These are phyloP conservation scores for Nysson spinosus DNA, from an alignment of 2,888 invertebrate species.

Conservation along the genomic window DNA sequence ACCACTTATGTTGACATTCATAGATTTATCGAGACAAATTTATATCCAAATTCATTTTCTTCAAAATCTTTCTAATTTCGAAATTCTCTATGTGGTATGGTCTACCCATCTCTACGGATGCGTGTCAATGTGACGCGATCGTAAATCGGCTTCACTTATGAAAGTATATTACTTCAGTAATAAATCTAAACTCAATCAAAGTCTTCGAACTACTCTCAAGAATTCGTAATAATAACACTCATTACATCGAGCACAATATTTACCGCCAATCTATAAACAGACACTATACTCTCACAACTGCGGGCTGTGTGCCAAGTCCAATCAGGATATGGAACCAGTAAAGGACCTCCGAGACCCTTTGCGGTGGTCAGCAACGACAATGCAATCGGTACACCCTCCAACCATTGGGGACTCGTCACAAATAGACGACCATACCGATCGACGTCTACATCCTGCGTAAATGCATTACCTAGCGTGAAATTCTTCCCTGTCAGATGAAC, in stretches of 20 bases:
- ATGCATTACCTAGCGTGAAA: conserved; percentile 70
- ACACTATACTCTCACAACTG: conserved; percentile 70
- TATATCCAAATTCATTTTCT: too few species aligned
- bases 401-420: conserved; percentile 75
- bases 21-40: too few species aligned
- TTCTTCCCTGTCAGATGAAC: conserved; percentile 65
- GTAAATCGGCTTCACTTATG: too few species aligned
- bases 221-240: not conserved
- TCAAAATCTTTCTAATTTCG: too few species aligned
- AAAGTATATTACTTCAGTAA: too few species aligned
- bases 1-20: too few species aligned
- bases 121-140: too few species aligned
- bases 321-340: conserved; percentile 74
- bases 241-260: conserved; percentile 29
- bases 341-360: conserved; percentile 68
- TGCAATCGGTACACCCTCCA: conserved; percentile 73
- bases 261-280: conserved; percentile 76
- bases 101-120: too few species aligned
- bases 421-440: conserved; percentile 71
- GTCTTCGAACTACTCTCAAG: too few species aligned
- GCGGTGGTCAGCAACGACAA: conserved; percentile 69
- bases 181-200: not conserved
- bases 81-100: too few species aligned
- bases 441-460: conserved; percentile 73
- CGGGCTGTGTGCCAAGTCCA: conserved; percentile 70